Percentiles rank a stretch among this genome's conserved stretches.
Evolutionary conservation across 2,888 invertebrate genomes (phyloP).

Genomic region (Ethmia dodecea): DNA sequence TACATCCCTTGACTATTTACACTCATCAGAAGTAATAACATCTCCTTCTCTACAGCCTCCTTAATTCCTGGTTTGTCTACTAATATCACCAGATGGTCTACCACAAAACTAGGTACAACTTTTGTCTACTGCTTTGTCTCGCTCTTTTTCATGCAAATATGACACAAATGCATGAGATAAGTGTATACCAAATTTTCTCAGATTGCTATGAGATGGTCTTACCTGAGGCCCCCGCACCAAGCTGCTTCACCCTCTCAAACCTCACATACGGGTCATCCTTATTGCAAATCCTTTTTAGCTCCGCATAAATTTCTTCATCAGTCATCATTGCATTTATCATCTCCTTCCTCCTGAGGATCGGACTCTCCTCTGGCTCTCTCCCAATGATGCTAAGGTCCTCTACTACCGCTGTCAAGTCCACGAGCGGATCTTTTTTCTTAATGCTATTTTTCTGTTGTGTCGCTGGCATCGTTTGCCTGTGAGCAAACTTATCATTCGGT

Average conservation of each 20-base stretch:
- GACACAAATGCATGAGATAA: not conserved
- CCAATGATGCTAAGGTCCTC: conserved; percentile 63
- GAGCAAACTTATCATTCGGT: conserved; percentile 49
- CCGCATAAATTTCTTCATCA: conserved; percentile 87
- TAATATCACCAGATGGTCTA: no score
- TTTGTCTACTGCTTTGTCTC: no score
- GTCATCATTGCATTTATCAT: conserved; percentile 72
- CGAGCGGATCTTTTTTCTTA: conserved; percentile 58
- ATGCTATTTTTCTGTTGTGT: conserved; percentile 58
- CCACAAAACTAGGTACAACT: no score
- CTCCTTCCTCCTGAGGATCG: conserved; percentile 79
- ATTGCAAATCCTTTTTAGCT: conserved; percentile 88
- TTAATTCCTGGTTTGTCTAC: no score
- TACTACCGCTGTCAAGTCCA: conserved; percentile 53
- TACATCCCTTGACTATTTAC: no score
- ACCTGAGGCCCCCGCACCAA: conserved; percentile 93
- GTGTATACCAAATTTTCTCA: no score
- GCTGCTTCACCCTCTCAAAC: conserved; percentile 89
- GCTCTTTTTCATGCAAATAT: no score
- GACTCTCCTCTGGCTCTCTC: conserved; percentile 73
- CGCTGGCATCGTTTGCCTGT: conserved; percentile 77
- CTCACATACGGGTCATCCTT: conserved; percentile 87
- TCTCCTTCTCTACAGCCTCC: no score
- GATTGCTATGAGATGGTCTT: no score
- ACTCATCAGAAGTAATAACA: no score